Conservation (phyloP, 2,888 invertebrate genomes). For the Andricus quercusramuli region DNA sequence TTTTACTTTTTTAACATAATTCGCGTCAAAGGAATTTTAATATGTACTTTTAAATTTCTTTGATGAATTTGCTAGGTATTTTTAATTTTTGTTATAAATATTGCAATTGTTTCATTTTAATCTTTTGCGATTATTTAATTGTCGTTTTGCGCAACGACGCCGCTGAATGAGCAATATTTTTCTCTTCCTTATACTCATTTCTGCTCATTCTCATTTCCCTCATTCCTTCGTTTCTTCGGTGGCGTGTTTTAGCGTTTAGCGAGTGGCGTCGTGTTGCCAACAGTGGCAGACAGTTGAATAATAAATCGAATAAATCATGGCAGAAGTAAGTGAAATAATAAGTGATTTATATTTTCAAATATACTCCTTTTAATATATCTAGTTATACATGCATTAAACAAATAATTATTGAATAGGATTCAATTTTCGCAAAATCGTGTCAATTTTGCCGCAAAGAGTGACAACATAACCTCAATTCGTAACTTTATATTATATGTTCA, state of each 20-base stretch:
- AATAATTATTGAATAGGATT: background rate
- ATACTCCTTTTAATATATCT: background rate
- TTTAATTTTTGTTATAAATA: background rate
- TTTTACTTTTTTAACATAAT: background rate
- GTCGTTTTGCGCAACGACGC: background rate
- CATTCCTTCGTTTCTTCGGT: background rate
- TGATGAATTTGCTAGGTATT: too few relatives aligned
- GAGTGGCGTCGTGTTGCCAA: too few relatives aligned
- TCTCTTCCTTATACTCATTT: background rate
- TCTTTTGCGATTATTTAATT: background rate
- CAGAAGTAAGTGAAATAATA: background rate
- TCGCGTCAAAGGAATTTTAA: too few relatives aligned
- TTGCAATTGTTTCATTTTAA: background rate
- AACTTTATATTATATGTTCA: background rate
- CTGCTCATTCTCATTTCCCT: too few relatives aligned
- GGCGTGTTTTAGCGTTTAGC: background rate
- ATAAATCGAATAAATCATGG: background rate
- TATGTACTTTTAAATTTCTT: too few relatives aligned
- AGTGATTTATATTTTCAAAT: background rate
- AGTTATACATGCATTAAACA: background rate
- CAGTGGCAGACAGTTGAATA: background rate
- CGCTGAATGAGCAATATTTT: background rate
- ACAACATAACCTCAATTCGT: background rate
- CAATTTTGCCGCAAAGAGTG: background rate
- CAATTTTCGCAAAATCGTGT: background rate